phyloP scores from a whole-genome alignment of 2,113 vertebrate species.

The Thunnus thynnus region DNA sequence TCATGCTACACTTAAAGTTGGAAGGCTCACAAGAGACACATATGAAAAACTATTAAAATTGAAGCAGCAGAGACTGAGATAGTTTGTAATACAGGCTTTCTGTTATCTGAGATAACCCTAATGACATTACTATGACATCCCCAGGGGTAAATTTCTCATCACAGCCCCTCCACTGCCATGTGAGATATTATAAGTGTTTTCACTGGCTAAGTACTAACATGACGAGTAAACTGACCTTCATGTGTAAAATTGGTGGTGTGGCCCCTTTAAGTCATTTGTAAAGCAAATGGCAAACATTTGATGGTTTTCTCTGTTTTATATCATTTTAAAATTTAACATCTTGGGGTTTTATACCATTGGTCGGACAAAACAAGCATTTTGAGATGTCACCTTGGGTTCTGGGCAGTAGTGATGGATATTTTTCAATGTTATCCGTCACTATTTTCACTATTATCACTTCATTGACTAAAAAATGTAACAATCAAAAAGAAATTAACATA shows the following conservation, averaged over 20 bases:
- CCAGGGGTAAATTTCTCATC: slow-evolving; percentile 33
- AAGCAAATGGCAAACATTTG: neutral
- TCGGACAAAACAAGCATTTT: neutral
- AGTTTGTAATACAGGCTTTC: slow-evolving; percentile 21
- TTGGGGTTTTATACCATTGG: neutral
- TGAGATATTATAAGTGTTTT: slow-evolving; percentile 19
- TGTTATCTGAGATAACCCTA: slow-evolving; percentile 35
- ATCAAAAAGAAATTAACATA: too few relatives aligned
- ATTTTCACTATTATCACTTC: too few relatives aligned
- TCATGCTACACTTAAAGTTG: slow-evolving; percentile 4
- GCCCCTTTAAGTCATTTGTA: neutral
- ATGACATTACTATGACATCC: slow-evolving; percentile 37
- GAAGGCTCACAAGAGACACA: neutral
- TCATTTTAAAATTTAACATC: neutral
- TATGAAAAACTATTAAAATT: too few relatives aligned
- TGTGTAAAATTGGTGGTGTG: too few relatives aligned
- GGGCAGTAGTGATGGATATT: too few relatives aligned
- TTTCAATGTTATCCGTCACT: too few relatives aligned
- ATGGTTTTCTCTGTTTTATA: neutral
- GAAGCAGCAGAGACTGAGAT: neutral
- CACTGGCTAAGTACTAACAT: slow-evolving; percentile 4
- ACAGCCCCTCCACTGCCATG: slow-evolving; percentile 42
- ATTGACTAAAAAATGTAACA: too few relatives aligned
- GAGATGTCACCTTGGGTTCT: too few relatives aligned
- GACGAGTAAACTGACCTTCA: neutral